phyloP scores from a whole-genome alignment of 2,113 vertebrate genomes.

The Solea senegalensis region DNA sequence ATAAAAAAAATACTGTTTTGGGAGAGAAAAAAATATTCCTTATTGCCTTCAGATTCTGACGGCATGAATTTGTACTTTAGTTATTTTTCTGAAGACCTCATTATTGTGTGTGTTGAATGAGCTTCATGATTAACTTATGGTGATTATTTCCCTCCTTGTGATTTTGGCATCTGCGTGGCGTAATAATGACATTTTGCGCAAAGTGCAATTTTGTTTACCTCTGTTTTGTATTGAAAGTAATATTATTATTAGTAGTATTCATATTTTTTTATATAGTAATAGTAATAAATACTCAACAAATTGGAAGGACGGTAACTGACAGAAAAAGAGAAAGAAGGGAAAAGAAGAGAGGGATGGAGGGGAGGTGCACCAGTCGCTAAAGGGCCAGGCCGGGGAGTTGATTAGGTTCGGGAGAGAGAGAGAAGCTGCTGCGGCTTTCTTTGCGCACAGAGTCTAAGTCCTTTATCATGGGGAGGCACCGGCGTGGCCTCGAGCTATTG shows the following conservation, averaged over 20 bases:
- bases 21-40: neutral
- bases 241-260: conserved; percentile 6
- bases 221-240: neutral
- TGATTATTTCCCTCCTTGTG: too few species aligned
- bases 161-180: too few species aligned
- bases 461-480: conserved; percentile 97
- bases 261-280: conserved; percentile 2
- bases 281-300: conserved; percentile 9
- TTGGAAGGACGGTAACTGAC: conserved; percentile 53
- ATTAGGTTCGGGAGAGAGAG: conserved; percentile 85
- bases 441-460: conserved; percentile 87
- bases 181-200: conserved; percentile 11
- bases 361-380: conserved; percentile 61
- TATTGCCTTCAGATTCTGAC: neutral
- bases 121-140: too few species aligned
- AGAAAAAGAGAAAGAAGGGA: neutral
- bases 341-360: conserved; percentile 33
- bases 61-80: neutral
- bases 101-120: too few species aligned
- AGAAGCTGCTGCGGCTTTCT: conserved; percentile 85
- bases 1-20: neutral
- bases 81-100: neutral
- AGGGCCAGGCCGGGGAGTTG: conserved; percentile 83
- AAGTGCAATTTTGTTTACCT: too few species aligned
- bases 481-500: conserved; percentile 92